Percentiles rank a stretch among this genome's conserved stretches.
Conservation (phyloP, 2,113 vertebrate species). For the Pangasianodon gigas region DNA sequence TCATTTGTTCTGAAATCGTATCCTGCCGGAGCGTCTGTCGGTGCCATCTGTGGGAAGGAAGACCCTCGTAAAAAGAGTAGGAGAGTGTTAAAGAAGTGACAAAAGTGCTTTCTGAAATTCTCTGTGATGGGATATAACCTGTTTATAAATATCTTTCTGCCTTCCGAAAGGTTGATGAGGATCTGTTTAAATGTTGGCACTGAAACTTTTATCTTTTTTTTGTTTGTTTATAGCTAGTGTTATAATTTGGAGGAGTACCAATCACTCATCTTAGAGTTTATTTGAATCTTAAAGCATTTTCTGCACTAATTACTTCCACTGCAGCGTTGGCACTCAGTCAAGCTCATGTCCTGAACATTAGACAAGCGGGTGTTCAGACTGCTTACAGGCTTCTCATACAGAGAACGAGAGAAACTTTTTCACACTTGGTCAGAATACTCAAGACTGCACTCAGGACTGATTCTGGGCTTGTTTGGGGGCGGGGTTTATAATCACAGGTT, state of each 20-base stretch:
- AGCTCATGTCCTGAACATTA: background rate
- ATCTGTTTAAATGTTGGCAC: background rate
- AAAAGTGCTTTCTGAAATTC: background rate
- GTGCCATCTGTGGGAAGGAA: conserved; percentile 68
- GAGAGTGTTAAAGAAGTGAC: background rate
- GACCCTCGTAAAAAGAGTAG: conserved; percentile 57
- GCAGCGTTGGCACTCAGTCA: background rate
- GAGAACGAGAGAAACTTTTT: background rate
- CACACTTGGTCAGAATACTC: background rate
- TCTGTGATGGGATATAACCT: background rate
- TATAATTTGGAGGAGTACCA: background rate
- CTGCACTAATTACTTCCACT: conserved; percentile 2
- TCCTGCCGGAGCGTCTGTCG: conserved; percentile 70
- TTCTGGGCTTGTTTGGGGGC: background rate
- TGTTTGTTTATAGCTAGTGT: background rate
- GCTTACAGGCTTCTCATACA: background rate
- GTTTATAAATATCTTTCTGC: background rate
- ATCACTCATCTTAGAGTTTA: background rate
- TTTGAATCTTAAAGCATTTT: background rate
- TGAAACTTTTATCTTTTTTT: background rate
- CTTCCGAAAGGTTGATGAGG: background rate
- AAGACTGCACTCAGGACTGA: background rate
- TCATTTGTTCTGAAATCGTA: conserved; percentile 70
- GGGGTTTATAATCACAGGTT: background rate
- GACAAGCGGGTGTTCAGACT: background rate